These are phyloP conservation scores for Dicyema japonicum DNA, from an alignment of 1,140 invertebrate species.

Conservation along the genomic window DNA sequence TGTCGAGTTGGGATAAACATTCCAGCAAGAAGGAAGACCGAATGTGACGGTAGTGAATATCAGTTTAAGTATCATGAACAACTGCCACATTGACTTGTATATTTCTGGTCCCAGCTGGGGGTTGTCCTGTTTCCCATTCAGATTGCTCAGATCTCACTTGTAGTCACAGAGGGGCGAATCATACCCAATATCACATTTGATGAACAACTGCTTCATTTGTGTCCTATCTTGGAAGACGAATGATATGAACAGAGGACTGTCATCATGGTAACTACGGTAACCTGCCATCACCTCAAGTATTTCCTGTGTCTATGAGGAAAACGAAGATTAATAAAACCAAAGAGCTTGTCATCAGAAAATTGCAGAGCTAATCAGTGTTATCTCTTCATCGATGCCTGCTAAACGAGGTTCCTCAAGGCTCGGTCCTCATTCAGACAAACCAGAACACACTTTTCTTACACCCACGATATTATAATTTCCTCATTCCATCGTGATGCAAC, in stretches of 20 bases:
- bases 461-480: no score
- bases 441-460: no score
- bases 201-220: slow-evolving; percentile 76
- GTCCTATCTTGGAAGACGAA: slow-evolving; percentile 82
- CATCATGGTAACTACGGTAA: slow-evolving; percentile 51
- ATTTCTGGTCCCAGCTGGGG: slow-evolving; percentile 48
- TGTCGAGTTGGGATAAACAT: slow-evolving; percentile 55
- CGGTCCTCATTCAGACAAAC: no score
- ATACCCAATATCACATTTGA: slow-evolving; percentile 67
- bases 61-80: slow-evolving; percentile 53
- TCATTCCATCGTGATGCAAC: no score
- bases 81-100: slow-evolving; percentile 48
- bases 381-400: no score
- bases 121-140: slow-evolving; percentile 34
- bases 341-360: no score
- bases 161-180: slow-evolving; percentile 46
- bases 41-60: slow-evolving; percentile 92
- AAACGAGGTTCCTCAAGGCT: no score
- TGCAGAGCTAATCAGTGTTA: no score
- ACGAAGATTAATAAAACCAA: no score
- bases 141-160: slow-evolving; percentile 8
- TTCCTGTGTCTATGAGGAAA: no score
- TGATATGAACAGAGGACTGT: slow-evolving; percentile 65
- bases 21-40: slow-evolving; percentile 61
- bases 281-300: slow-evolving; percentile 16